A percentile compares a stretch with the other conserved stretches of the same genome.
Conservation (phyloP, 2,797 vertebrate genomes). For the Gymnodraco acuticeps region DNA sequence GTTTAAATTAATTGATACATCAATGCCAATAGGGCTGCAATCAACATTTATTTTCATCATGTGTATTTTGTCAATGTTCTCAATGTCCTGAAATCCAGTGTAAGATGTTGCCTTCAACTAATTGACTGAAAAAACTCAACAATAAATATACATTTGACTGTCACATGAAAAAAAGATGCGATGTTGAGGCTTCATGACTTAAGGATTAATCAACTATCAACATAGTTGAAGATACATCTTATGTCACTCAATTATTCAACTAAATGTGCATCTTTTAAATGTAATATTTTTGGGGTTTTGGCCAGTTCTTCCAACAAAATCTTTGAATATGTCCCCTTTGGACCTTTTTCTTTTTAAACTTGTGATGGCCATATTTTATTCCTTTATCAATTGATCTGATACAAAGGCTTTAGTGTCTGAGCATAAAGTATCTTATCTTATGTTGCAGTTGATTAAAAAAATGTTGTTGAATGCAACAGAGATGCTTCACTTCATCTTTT, state of each 20-base stretch:
- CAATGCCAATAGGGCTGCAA: not conserved
- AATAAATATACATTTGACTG: not conserved
- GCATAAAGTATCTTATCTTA: too few relatives aligned
- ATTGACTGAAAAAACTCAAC: not conserved
- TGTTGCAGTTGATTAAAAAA: not conserved
- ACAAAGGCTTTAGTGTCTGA: not conserved
- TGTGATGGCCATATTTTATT: not conserved
- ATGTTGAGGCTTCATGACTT: not conserved
- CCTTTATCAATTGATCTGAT: not conserved
- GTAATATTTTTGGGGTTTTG: not conserved
- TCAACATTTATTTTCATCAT: not conserved
- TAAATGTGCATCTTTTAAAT: not conserved
- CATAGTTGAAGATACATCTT: conserved; percentile 1
- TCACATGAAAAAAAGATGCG: not conserved
- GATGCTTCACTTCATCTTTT: not conserved
- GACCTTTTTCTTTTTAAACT: not conserved
- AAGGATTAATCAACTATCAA: not conserved
- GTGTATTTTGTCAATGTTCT: not conserved
- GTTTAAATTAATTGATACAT: not conserved
- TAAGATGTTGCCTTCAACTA: not conserved
- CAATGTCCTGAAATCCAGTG: not conserved
- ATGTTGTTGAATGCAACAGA: not conserved
- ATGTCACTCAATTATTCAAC: not conserved
- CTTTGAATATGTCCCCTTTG: not conserved
- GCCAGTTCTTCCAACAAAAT: not conserved